Evolutionary conservation across 2,888 invertebrate species (phyloP).

Genomic region (Drosophila borealis): DNA sequence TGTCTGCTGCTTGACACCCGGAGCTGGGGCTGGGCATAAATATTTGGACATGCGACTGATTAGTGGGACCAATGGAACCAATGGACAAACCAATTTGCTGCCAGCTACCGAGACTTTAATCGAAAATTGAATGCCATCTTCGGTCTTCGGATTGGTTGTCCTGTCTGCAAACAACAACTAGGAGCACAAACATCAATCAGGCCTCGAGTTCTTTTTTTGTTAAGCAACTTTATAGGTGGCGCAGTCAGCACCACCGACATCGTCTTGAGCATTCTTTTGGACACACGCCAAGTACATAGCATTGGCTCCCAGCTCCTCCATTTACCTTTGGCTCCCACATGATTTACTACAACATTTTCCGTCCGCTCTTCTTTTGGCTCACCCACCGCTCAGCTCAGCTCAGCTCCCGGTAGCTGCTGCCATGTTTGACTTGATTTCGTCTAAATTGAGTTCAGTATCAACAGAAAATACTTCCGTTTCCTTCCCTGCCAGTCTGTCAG

Average conservation of each 20-base stretch:
- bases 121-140: slow-evolving; percentile 74
- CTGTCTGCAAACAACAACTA: slow-evolving; percentile 73
- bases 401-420: slow-evolving; percentile 47
- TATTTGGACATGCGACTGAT: slow-evolving; percentile 76
- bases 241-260: slow-evolving; percentile 23
- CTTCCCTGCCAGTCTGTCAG: slow-evolving; percentile 60
- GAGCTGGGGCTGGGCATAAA: slow-evolving; percentile 48
- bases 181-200: slow-evolving; percentile 78
- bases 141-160: slow-evolving; percentile 24
- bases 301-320: slow-evolving; percentile 35
- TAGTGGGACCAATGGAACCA: slow-evolving; percentile 50
- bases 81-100: slow-evolving; percentile 63
- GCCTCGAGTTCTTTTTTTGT: slow-evolving; percentile 57
- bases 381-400: not conserved
- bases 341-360: slow-evolving; percentile 75
- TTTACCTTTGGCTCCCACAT: slow-evolving; percentile 75
- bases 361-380: slow-evolving; percentile 17
- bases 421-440: slow-evolving; percentile 82
- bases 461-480: slow-evolving; percentile 81
- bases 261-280: slow-evolving; percentile 74
- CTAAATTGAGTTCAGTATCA: slow-evolving; percentile 81
- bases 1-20: slow-evolving; percentile 41
- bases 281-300: slow-evolving; percentile 56
- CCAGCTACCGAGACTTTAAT: slow-evolving; percentile 64
- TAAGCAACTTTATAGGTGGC: slow-evolving; percentile 31